Conservation (phyloP, 2,113 vertebrate genomes). For the Apistogramma diplotaenia region DNA sequence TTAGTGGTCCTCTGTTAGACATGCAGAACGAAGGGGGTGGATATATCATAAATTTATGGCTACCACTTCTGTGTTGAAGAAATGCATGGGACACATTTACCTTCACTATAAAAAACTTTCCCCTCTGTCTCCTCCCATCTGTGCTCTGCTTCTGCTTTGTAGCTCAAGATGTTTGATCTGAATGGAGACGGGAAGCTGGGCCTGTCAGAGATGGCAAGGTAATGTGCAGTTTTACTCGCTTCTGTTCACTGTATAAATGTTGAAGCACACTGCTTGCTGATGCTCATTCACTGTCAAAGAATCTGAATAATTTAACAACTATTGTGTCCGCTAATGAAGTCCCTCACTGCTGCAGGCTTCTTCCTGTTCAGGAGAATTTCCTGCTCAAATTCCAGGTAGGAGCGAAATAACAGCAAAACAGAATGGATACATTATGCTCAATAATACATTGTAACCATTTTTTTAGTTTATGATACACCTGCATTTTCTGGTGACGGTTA, state of each 20-base stretch:
- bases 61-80: not conserved
- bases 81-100: not conserved
- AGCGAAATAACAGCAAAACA: not conserved
- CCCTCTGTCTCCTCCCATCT: slow-evolving; percentile 8
- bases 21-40: not conserved
- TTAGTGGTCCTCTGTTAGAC: not conserved
- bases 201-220: slow-evolving; percentile 89
- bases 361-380: slow-evolving; percentile 98
- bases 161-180: slow-evolving; percentile 96
- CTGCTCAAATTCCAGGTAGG: slow-evolving; percentile 96
- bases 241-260: slow-evolving; percentile 20
- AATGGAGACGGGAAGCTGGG: slow-evolving; percentile 96
- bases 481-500: not conserved
- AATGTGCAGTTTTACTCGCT: slow-evolving; percentile 36
- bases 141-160: slow-evolving; percentile 34
- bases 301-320: slow-evolving; percentile 40
- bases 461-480: not conserved
- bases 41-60: not conserved
- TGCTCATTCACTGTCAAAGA: not conserved
- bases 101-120: not conserved
- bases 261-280: slow-evolving; percentile 7
- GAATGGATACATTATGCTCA: not conserved
- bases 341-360: slow-evolving; percentile 76
- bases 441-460: not conserved
- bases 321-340: slow-evolving; percentile 36